These are phyloP conservation scores for Tryphoninae sp. DNA, from an alignment of 2,888 invertebrate species.

Conservation along the genomic window DNA sequence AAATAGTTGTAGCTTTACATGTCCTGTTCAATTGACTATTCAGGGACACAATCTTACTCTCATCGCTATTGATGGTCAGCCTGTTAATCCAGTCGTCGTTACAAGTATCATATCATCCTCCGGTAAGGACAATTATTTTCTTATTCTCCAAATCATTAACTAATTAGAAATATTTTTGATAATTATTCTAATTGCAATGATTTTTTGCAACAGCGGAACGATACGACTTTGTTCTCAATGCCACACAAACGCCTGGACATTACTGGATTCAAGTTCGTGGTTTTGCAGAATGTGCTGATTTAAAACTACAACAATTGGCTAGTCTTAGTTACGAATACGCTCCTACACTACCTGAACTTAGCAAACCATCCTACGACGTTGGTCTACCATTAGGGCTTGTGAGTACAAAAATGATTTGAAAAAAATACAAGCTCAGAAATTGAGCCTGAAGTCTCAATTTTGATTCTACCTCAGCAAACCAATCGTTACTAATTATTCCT, in stretches of 20 bases:
- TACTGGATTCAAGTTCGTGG: constrained; percentile 83
- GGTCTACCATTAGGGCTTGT: constrained; percentile 78
- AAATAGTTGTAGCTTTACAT: constrained; percentile 83
- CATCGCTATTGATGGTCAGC: constrained; percentile 83
- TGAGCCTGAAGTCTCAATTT: neutral
- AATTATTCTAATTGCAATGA: constrained; percentile 63
- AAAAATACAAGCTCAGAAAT: neutral
- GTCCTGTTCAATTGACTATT: constrained; percentile 82
- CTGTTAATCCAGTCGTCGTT: constrained; percentile 81
- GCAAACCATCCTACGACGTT: constrained; percentile 73
- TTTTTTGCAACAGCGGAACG: constrained; percentile 83
- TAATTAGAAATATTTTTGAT: neutral
- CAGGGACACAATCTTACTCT: constrained; percentile 83
- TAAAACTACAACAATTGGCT: constrained; percentile 80
- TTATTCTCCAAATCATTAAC: constrained; percentile 39
- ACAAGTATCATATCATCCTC: constrained; percentile 81
- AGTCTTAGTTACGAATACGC: constrained; percentile 81
- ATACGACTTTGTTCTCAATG: constrained; percentile 84
- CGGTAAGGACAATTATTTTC: constrained; percentile 78
- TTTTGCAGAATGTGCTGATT: constrained; percentile 82
- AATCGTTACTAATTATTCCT: constrained; percentile 16
- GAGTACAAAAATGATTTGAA: constrained; percentile 62
- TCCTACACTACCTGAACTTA: constrained; percentile 46
- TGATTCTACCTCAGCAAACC: neutral
- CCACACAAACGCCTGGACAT: constrained; percentile 80